Base-by-base conservation (phyloP, 92 coral and sea anemone species). In the Porites evermanni region DNA sequence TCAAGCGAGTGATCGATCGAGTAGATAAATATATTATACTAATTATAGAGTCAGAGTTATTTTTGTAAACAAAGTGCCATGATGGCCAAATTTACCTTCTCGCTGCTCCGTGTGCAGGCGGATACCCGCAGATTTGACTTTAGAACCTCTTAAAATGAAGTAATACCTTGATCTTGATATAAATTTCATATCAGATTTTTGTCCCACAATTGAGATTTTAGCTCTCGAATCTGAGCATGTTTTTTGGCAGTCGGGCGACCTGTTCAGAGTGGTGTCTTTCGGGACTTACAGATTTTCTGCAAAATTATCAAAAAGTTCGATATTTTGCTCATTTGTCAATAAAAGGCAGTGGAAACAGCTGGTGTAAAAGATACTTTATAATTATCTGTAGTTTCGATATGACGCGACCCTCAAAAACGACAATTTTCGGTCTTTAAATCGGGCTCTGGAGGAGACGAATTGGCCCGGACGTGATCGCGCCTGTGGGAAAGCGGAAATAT, bases 61-160 rank as follows among this genome's bases (percentile, higher is more conserved):
- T 58, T 67, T 67, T 78, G 59, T 53, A 53, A 53, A 53, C 59
- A 53, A 53, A 67, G 76, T 60, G 64, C 85, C 59, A 8, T 67
- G 14, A 19, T n/a, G 77, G 19, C 76, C 85, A 67, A 80, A 80
- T 68, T 80, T 60, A 67, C 50, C 72, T 64, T 80, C 85, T 80
- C 77, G 47, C 76, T 19, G 75, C 85, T 67, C 38, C 19, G 75
- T 71, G 19, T 73, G 63, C 76, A 80, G 85, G 53, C 65, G 63
- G 75, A 80, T 80, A 80, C 85, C 76, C 85, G 85, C 32, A 67
- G 67, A 29, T 80, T 80, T 80, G 85, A 66, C 85, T 52, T 80
- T 80, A 80, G 85, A 80, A 66, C 85, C 75, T 80, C 63, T 58
- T 71, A 67, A 73, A 67, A 67, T 21, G 64, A 80, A 29, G 61